Evolutionary conservation across 2,888 invertebrate genomes (phyloP).

Genomic region (Pandemis heparana): DNA sequence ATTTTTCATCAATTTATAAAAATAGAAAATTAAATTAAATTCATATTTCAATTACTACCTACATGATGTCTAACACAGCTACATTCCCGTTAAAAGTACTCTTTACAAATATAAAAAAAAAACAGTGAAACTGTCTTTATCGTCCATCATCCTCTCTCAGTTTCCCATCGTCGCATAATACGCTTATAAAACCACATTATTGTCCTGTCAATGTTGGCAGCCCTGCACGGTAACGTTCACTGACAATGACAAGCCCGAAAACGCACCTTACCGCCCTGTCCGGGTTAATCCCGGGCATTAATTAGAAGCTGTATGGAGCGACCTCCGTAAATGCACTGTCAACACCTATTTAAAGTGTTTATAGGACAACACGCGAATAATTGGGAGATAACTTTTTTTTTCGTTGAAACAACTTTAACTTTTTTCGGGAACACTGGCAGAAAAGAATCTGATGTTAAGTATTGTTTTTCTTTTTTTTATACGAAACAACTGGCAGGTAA

Average conservation of each 20-base stretch:
- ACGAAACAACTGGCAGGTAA: no score
- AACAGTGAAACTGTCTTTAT: no score
- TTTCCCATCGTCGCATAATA: background rate
- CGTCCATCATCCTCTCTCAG: no score
- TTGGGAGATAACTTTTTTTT: background rate
- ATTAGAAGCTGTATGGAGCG: conserved; percentile 35
- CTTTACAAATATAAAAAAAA: no score
- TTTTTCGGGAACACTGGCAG: no score
- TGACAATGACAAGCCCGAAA: conserved; percentile 44
- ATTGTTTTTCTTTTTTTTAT: no score
- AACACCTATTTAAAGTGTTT: conserved; percentile 43
- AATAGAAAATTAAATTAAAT: no score
- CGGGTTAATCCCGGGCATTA: conserved; percentile 33
- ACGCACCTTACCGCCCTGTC: conserved; percentile 40
- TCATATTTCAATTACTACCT: no score
- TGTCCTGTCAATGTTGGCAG: conserved; percentile 56
- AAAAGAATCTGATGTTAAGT: no score
- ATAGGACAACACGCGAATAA: conserved; percentile 27
- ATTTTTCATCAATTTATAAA: no score
- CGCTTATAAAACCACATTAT: background rate
- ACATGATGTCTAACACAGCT: no score
- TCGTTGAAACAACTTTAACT: background rate
- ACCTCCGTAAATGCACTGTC: conserved; percentile 40
- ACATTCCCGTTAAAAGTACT: no score
- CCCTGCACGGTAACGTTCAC: conserved; percentile 51